Evolutionary conservation across 2,888 invertebrate genomes (phyloP), one percentile per base, ranked within the genome.

Genomic region (Thecocarcelia acutangulata): DNA sequence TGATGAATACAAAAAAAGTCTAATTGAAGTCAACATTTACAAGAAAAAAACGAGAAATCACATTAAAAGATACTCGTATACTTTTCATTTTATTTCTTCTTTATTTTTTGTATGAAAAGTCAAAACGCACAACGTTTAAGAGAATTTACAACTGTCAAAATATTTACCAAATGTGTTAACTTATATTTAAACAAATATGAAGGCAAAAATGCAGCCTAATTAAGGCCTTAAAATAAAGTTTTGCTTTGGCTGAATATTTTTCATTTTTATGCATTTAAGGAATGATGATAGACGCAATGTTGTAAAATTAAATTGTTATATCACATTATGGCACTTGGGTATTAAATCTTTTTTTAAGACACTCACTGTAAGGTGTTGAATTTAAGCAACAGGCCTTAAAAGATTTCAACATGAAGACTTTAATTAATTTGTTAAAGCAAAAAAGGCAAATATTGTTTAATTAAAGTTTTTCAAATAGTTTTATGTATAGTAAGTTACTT

Each of bases 121-220:
- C 9, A 33, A 33, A 52, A 63, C 42, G 17, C 11, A 56, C 50
- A 72, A 68, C 28, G 42, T 56, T 72, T 59, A 59, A 72, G 54
- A 61, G 13, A 63, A 52, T 54, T 54, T 46, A 56, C 13, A 64
- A 40, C 64, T 74, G 63, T 74, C 73, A 74, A 74, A 74, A 74
- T 74, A 74, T 74, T 74, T 74, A 24, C 54, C 54, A 44, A 74
- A 5, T 63, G 40, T 56, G 46, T 56, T 13, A 15, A 37, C 56
- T 37, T 33, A 56, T 56, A 63, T 63, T 33, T 63, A 63, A 63
- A 13, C 54, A 48, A 74, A 74, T 74, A 46, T 64, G 54, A 21
- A 46, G 37, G 21, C 37, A 15, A 40, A 59, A 59, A 70, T 48
- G 48, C 58, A 59, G 40, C 48, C 59, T 70, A 70, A 70, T 70